phyloP scores from a whole-genome alignment of 2,113 vertebrate genomes.

The Alligator mississippiensis region DNA sequence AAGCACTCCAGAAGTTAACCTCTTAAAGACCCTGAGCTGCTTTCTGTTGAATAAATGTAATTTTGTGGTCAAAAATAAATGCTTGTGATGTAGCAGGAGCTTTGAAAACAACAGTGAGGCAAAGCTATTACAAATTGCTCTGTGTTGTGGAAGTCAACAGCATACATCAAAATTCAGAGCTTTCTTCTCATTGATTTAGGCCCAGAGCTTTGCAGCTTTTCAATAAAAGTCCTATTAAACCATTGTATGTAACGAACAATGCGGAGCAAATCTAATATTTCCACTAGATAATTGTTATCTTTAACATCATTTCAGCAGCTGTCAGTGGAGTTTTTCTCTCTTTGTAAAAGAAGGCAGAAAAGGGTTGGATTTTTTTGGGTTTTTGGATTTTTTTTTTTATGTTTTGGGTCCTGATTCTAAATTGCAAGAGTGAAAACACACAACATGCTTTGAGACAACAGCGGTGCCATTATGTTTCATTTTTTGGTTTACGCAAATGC shows the following conservation, averaged over 20 bases:
- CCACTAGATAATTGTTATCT: slow-evolving; percentile 61
- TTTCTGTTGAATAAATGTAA: slow-evolving; percentile 84
- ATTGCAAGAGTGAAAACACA: fast-evolving
- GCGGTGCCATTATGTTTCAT: neutral
- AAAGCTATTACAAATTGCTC: slow-evolving; percentile 80
- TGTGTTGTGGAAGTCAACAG: slow-evolving; percentile 77
- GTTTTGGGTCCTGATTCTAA: neutral
- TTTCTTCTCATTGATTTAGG: slow-evolving; percentile 61
- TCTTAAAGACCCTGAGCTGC: slow-evolving; percentile 83
- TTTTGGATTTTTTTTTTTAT: neutral
- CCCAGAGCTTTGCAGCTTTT: slow-evolving; percentile 69
- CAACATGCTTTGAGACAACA: neutral
- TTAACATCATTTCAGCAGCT: slow-evolving; percentile 11
- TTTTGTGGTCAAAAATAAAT: slow-evolving; percentile 83
- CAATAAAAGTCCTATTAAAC: slow-evolving; percentile 66
- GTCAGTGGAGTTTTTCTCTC: neutral
- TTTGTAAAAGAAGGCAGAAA: neutral
- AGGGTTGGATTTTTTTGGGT: neutral
- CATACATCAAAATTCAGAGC: slow-evolving; percentile 67
- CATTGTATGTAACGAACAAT: slow-evolving; percentile 59
- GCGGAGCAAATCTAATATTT: slow-evolving; percentile 66
- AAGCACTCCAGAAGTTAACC: slow-evolving; percentile 86
- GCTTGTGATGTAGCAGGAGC: slow-evolving; percentile 79
- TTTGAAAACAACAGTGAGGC: slow-evolving; percentile 77
- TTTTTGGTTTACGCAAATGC: slow-evolving; percentile 46